Base-by-base conservation (phyloP, 2,888 invertebrate species). In the Hyalella azteca region DNA sequence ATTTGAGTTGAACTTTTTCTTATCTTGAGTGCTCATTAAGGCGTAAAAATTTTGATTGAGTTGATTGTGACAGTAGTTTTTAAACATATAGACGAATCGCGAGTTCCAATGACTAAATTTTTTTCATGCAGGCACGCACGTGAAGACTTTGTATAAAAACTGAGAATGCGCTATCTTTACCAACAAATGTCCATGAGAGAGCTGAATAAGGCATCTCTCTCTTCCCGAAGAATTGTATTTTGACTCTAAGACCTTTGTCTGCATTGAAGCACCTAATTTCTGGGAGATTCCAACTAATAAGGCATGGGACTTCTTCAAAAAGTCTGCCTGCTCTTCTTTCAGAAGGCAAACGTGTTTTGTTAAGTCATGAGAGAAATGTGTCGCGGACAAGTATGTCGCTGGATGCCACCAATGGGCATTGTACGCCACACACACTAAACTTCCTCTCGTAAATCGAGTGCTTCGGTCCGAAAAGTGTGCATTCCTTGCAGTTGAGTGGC, bases 401-500 rank as follows among this genome's bases (percentile, higher is more conserved):
- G 32, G 66, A 19, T 15, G 15, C 66, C 66, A n/a, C 66, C 66
- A 36, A 19, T 66, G 66, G 66, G 66, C 36, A 66, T 66, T 66
- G 66, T 66, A 36, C 5, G 39, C 36, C 29, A 19, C 66, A 5
- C 66, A 66, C 66, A 36, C 66, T 66, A 66, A 32, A 66, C 66
- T 66, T 66, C 66, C 66, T 66, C 66, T 66, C 29, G 66, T 66
- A 66, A 66, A 66, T 66, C 66, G 66, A 66, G 66, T 66, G 66
- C 66, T n/a, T 36, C 39, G 66, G 66, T 66, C 66, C 66, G 66
- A 66, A 66, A 66, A 66, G 36, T 66, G 66, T 66, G 66, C 66
- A 66, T 66, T 66, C 66, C 66, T 66, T 32, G 66, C 36, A 66
- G 66, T 66, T 66, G 66, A 66, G 66, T 66, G 66, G 66, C 66